phyloP scores from a whole-genome alignment of 2,888 invertebrate species.

The Perithous albicinctus region DNA sequence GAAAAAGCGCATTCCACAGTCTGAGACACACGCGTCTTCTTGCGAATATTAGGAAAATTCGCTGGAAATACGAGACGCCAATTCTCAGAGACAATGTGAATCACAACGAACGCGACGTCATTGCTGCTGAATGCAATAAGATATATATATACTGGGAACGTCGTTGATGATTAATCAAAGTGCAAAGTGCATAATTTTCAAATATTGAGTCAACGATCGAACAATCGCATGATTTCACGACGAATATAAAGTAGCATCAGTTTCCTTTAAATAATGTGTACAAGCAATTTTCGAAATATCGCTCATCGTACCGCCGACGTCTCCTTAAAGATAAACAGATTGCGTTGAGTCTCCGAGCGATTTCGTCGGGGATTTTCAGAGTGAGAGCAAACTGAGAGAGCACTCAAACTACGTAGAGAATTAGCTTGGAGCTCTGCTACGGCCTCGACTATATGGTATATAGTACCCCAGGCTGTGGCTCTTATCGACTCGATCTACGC shows the following conservation, averaged over 20 bases:
- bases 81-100: not conserved
- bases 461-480: not conserved
- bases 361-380: not conserved
- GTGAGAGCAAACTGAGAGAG: not conserved
- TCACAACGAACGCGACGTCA: not conserved
- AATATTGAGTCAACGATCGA: not conserved
- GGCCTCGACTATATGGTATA: not conserved
- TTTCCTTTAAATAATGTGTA: too few relatives aligned
- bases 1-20: not conserved
- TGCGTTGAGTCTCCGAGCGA: not conserved
- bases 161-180: constrained; percentile 1
- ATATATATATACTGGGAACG: not conserved
- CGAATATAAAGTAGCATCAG: too few relatives aligned
- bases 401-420: not conserved
- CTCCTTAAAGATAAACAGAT: not conserved
- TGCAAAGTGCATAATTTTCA: not conserved
- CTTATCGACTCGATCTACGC: constrained; percentile 16
- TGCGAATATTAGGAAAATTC: not conserved
- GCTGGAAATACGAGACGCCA: not conserved
- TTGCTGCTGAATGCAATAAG: not conserved
- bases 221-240: too few relatives aligned
- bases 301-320: too few relatives aligned
- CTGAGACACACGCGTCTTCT: not conserved
- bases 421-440: not conserved
- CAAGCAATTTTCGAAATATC: too few relatives aligned